Conservation (phyloP, 2,888 invertebrate species). For the Arctia plantaginis region DNA sequence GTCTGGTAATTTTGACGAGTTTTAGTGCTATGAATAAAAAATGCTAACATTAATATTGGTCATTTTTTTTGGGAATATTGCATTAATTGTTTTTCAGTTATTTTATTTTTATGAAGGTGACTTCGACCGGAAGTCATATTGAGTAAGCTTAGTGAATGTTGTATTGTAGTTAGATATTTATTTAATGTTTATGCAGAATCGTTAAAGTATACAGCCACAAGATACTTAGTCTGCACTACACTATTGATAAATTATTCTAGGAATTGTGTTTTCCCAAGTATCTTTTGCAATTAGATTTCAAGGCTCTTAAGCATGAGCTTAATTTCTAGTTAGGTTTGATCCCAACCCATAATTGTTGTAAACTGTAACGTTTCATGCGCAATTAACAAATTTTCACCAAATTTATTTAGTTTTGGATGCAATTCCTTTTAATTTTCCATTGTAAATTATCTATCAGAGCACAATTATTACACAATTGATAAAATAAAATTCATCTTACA, state of each 20-base stretch:
- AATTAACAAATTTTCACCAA: background rate
- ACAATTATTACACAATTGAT: background rate
- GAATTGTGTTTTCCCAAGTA: slow-evolving; percentile 65
- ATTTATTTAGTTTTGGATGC: background rate
- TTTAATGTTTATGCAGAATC: slow-evolving; percentile 33
- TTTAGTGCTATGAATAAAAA: no score
- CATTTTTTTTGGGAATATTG: no score
- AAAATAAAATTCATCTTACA: no score
- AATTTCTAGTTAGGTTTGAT: slow-evolving; percentile 61
- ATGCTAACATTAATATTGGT: no score
- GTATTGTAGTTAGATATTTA: slow-evolving; percentile 24
- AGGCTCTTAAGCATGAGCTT: slow-evolving; percentile 54
- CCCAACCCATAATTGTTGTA: slow-evolving; percentile 49
- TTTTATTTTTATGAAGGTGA: no score
- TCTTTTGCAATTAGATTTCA: slow-evolving; percentile 61
- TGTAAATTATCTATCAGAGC: background rate
- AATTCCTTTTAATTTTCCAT: background rate
- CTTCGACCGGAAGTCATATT: background rate
- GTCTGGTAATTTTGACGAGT: no score
- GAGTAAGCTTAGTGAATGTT: background rate
- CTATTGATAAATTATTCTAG: slow-evolving; percentile 65
- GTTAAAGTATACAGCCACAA: slow-evolving; percentile 52
- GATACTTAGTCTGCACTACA: slow-evolving; percentile 53
- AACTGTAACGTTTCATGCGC: slow-evolving; percentile 34
- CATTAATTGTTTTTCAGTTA: no score